A percentile compares a stretch with the other conserved stretches of the same genome.
Evolutionary conservation across 1,140 invertebrate genomes (phyloP).

Genomic region (Eueides isabella): DNA sequence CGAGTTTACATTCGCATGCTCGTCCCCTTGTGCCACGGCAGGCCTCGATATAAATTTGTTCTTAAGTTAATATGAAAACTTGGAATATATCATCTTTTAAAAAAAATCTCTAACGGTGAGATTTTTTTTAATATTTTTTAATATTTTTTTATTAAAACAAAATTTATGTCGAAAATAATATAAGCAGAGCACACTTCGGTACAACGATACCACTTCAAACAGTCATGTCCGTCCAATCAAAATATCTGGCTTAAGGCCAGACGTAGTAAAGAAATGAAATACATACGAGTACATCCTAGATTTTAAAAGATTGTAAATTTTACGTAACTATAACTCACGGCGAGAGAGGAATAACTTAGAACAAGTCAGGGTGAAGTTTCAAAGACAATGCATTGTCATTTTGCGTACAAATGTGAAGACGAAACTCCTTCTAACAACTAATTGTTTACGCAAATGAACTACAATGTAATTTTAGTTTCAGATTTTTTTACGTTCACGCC

Average conservation of each 20-base stretch:
- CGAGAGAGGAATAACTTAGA: conserved; percentile 32
- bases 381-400: conserved; percentile 37
- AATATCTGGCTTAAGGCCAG: conserved; percentile 35
- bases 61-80: too few relatives aligned
- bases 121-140: too few relatives aligned
- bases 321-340: conserved; percentile 35
- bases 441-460: conserved; percentile 24
- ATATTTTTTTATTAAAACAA: too few relatives aligned
- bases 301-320: conserved; percentile 41
- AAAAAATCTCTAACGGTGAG: too few relatives aligned
- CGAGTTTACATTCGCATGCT: too few relatives aligned
- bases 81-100: too few relatives aligned
- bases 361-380: conserved; percentile 31
- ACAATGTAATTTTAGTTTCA: not conserved
- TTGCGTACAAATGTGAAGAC: conserved; percentile 21
- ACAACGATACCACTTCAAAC: conserved; percentile 21
- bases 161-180: too few relatives aligned
- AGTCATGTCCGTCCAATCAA: conserved; percentile 36
- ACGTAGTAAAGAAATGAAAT: conserved; percentile 34
- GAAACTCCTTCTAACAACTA: conserved; percentile 27
- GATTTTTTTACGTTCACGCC: too few relatives aligned
- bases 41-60: too few relatives aligned
- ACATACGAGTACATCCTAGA: conserved; percentile 27
- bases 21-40: too few relatives aligned
- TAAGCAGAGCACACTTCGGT: not conserved